Conservation (phyloP, 2,888 invertebrate genomes). For the Tuta absoluta region DNA sequence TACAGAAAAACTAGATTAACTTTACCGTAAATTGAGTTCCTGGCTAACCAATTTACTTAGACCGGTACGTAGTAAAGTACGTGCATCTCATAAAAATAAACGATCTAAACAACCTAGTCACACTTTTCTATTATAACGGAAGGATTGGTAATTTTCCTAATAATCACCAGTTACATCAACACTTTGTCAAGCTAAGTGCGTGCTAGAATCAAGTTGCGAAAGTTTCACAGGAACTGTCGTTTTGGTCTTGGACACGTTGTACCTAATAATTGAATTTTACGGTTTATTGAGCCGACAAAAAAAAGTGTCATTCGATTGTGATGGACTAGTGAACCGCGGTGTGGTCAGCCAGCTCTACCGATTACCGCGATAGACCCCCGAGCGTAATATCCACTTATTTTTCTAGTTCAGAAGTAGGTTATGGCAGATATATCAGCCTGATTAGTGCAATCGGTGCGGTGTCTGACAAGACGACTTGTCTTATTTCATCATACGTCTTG, state of each 20-base stretch:
- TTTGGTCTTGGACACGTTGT: slow-evolving; percentile 64
- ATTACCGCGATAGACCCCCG: slow-evolving; percentile 38
- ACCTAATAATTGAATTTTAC: slow-evolving; percentile 72
- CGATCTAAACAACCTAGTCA: slow-evolving; percentile 15
- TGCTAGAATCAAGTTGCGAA: slow-evolving; percentile 17
- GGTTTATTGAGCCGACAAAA: slow-evolving; percentile 60
- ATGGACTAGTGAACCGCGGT: slow-evolving; percentile 57
- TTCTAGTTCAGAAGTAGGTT: slow-evolving; percentile 21
- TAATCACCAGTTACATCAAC: slow-evolving; percentile 2
- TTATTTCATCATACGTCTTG: slow-evolving; percentile 10
- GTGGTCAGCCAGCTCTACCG: slow-evolving; percentile 43
- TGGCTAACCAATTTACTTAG: neutral
- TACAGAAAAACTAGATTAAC: neutral
- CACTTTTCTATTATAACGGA: slow-evolving; percentile 15
- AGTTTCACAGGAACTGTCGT: slow-evolving; percentile 57
- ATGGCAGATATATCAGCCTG: slow-evolving; percentile 3
- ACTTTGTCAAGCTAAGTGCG: slow-evolving; percentile 3
- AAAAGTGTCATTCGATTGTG: slow-evolving; percentile 56
- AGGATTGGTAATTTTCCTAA: neutral
- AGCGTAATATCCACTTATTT: slow-evolving; percentile 23
- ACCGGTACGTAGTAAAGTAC: neutral
- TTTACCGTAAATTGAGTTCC: neutral
- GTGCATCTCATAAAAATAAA: neutral
- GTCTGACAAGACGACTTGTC: slow-evolving; percentile 4
- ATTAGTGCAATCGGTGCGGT: slow-evolving; percentile 16